Evolutionary conservation across 2,113 vertebrate genomes (phyloP).

Genomic region (Petaurus breviceps): DNA sequence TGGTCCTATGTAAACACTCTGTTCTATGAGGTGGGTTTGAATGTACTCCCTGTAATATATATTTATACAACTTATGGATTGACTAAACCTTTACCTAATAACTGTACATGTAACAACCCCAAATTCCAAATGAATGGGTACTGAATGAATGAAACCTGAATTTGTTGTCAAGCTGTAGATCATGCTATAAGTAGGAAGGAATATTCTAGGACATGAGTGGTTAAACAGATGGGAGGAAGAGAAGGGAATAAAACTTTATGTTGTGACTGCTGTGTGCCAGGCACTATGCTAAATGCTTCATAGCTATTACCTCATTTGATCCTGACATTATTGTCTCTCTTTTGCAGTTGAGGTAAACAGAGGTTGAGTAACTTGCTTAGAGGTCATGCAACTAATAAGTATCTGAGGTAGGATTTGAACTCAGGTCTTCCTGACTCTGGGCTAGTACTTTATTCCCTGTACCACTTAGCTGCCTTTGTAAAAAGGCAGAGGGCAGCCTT

Average conservation of each 20-base stretch:
- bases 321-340: background rate
- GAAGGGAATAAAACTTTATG: background rate
- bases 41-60: background rate
- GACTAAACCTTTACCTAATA: background rate
- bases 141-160: background rate
- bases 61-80: background rate
- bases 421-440: background rate
- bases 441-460: background rate
- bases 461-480: background rate
- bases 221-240: background rate
- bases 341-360: background rate
- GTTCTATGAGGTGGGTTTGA: background rate
- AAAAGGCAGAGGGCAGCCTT: background rate
- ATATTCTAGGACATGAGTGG: background rate
- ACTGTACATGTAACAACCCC: background rate
- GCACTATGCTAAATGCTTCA: background rate
- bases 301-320: background rate
- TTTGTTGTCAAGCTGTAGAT: background rate
- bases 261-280: background rate
- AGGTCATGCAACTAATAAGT: background rate
- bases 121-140: background rate
- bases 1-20: background rate
- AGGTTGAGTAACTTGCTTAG: background rate
- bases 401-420: background rate
- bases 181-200: background rate